Base-by-base conservation (phyloP, 2,113 vertebrate genomes). In the Panthera tigris region DNA sequence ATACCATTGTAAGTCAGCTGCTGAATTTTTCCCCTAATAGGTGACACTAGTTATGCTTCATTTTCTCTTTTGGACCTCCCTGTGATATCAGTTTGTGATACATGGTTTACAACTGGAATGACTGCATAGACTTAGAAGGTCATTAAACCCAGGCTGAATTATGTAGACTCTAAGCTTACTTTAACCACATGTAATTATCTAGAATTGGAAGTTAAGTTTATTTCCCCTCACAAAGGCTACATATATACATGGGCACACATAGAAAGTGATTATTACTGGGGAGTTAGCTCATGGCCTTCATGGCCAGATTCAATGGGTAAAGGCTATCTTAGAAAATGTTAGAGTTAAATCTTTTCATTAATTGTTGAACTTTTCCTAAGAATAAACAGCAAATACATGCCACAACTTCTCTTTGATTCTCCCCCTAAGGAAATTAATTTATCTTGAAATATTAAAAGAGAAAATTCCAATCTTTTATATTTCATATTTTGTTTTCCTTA, bases 1-100 rank as follows among this genome's bases (percentile, higher is more conserved):
- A 74, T 69, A 33, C 23, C 45, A 80, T 15, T 12, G 12, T 55
- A 78, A 78, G 61, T 55, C 16, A 96, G 41, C n/a, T 74, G 63
- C 94, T 61, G 89, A 68, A 14, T 86, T 94, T 99, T 98, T 98
- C 21, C 86, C 4, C 4, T 66, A 19, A 27, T 69, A 52, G 19
- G 7, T 65, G 41, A 52, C 10, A 48, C 36, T 68, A 41, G 11
- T 50, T 78, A 61, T 16, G 16, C 11, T 82, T 89, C 3, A 14
- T 94, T 82, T 79, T 68, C 10, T 88, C 25, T 50, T 65, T n/a
- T 52, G 13, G n/a, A 7, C 25, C 4, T 80, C 41, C 57, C 48
- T 74, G 41, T 95, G 52, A 50, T 45, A 83, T 6, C 65, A 33
- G 13, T 48, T 31, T 78, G 63, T 96, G 55, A 57, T 36, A 79